A percentile compares a stretch with the other conserved stretches of the same genome.
Conservation (phyloP, 2,888 invertebrate genomes). For the Scaptomyza flava region DNA sequence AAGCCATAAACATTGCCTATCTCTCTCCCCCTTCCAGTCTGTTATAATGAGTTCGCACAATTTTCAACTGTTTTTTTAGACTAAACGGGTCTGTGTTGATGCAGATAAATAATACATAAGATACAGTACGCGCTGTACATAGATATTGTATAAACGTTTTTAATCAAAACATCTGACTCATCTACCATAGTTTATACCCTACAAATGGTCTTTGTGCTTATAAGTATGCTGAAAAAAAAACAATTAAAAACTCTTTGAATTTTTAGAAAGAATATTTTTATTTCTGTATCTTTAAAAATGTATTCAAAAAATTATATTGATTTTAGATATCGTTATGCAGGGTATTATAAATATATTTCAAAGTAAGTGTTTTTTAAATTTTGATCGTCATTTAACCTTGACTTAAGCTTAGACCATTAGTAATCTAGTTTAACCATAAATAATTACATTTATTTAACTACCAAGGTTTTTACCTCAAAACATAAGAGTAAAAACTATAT, state of each 20-base stretch:
- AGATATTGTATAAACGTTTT: slow-evolving; percentile 61
- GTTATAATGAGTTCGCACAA: slow-evolving; percentile 52
- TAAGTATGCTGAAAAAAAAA: not conserved
- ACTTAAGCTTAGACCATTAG: slow-evolving; percentile 12
- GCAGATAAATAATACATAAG: slow-evolving; percentile 18
- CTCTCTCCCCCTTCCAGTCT: not conserved
- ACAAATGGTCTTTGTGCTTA: not conserved
- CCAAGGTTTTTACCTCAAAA: slow-evolving; percentile 43
- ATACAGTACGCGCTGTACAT: slow-evolving; percentile 3
- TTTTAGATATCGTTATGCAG: no score
- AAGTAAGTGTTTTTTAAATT: not conserved
- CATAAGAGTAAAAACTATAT: slow-evolving; percentile 13
- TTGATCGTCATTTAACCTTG: slow-evolving; percentile 49
- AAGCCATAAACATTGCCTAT: slow-evolving; percentile 50
- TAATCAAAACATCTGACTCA: slow-evolving; percentile 39
- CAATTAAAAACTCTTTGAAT: not conserved
- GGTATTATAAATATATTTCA: slow-evolving; percentile 6
- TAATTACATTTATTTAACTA: slow-evolving; percentile 14
- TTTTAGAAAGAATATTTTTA: not conserved
- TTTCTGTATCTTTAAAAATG: no score
- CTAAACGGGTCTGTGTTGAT: slow-evolving; percentile 11
- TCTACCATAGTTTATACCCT: slow-evolving; percentile 20
- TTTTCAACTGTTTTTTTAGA: slow-evolving; percentile 38
- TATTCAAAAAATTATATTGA: no score
- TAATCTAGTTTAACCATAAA: slow-evolving; percentile 12